Base-by-base conservation (phyloP, 1,140 invertebrate genomes). In the Neelides sp. region DNA sequence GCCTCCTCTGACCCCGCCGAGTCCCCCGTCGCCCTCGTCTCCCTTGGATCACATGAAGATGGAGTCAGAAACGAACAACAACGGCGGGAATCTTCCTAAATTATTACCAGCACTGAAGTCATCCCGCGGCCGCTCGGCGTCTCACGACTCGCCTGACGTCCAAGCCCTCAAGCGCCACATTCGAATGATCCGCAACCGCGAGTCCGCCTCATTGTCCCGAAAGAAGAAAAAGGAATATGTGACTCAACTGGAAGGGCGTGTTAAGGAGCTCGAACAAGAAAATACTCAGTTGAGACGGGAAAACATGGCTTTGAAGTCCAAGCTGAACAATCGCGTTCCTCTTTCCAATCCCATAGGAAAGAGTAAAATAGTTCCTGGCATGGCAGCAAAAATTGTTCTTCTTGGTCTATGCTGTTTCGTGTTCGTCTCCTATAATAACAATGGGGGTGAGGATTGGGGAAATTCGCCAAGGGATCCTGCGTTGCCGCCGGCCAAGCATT, bases 141-240 rank as follows among this genome's bases (percentile, higher is more conserved):
- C 58, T n/a, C 41, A 54, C 26, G 58, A 60, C 22, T 37, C 51
- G 20, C 58, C 58, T 2, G 58, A 60, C 28, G 50, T 60, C 10
- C 58, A 60, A 55, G 58, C 58, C 12, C 22, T 60, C 13, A 60
- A 60, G 26, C 51, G 58, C 1, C 58, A 60, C 27, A 60, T 60
- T 40, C 47, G 58, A 26, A 60, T 60, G 58, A 60, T 60, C 22
- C 15, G 58, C 12, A 60, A 60, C 40, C 58, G 83, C 19, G 87
- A 93, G 70, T 90, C 87, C 0, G 89, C 89, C 8, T 87, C 83
- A 66, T 71, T 92, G 41, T 92, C 87, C 0, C 71, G 88, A 17
- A 89, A 91, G 66, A 87, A 89, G 66, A 92, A 90, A 62, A 92
- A 91, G 64, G 88, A 92, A 65, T 91, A 92, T 65, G 76, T 93